Evolutionary conservation across 2,888 invertebrate species (phyloP), one percentile per base, ranked within the genome.

Genomic region (Scrobipalpa costella): DNA sequence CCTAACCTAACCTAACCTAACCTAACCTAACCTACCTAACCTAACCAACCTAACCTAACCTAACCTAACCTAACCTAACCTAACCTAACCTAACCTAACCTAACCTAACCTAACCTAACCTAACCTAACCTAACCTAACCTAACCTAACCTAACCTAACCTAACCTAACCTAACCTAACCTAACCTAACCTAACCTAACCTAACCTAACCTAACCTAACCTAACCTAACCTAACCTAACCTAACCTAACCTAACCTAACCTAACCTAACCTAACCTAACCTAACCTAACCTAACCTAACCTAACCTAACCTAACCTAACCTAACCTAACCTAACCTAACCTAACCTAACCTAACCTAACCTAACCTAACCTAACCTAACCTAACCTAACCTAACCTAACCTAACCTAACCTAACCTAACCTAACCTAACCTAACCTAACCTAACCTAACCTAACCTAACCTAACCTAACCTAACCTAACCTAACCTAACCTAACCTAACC

Each of bases 151-250:
- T 64, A 64, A 64, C 64, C 64, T 62, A 64, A 64, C 64, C 64
- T 64, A 64, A 64, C 64, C 64, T 62, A 64, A 64, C 64, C 64
- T 58, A 64, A 64, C 64, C 64, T 64, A 64, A 64, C 64, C 64
- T 62, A 64, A 64, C 61, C 64, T 61, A 61, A 64, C 58, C 64
- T 59, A 59, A 63, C 58, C 64, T 58, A 61, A 64, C 60, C 64
- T 61, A 60, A 60, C 61, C 61, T 61, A 60, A 61, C 64, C 60
- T 64, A 60, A 60, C 61, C 61, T 61, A 64, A 64, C 64, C 64
- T 61, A 64, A 64, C 64, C 64, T 64, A 64, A 64, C 64, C 64
- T 61, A 64, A 64, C 64, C 64, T 64, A 64, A 64, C 63, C 64
- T 61, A 64, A 64, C 64, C 64, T 64, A 64, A 64, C 64, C 64